Evolutionary conservation across 2,797 vertebrate genomes (phyloP).

Genomic region (Hippocampus kuda): DNA sequence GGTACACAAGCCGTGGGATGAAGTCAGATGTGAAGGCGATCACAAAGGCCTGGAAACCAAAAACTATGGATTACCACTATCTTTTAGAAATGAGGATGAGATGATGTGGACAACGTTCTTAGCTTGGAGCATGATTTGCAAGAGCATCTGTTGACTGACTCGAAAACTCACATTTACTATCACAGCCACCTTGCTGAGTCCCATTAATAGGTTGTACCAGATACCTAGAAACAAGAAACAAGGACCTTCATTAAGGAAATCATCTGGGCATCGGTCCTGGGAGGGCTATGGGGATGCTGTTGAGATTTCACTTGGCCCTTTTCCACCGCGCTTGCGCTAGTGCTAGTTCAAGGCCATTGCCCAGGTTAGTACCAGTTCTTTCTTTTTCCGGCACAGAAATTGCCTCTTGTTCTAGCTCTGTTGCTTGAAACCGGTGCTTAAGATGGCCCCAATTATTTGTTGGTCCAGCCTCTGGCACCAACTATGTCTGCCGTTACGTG

Average conservation of each 20-base stretch:
- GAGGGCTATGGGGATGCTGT: no score
- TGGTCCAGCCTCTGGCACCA: no score
- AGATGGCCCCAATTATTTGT: no score
- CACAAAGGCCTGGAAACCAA: slow-evolving; percentile 83
- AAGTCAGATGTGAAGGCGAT: slow-evolving; percentile 98
- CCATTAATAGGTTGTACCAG: slow-evolving; percentile 95
- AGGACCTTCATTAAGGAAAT: background rate
- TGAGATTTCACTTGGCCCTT: no score
- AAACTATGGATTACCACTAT: background rate
- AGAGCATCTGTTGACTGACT: no score
- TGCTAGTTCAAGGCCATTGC: no score
- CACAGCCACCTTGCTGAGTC: slow-evolving; percentile 91
- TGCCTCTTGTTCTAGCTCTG: no score
- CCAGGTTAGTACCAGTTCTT: no score
- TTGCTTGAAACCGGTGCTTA: no score
- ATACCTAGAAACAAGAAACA: slow-evolving; percentile 69
- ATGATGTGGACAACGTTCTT: background rate
- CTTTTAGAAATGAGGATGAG: background rate
- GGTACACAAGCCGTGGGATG: slow-evolving; percentile 95
- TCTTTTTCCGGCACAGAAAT: no score
- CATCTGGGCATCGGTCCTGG: background rate
- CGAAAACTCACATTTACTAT: slow-evolving; percentile 87
- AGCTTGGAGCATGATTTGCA: background rate
- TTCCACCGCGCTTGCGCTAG: no score
- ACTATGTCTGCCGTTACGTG: no score